A percentile compares a stretch with the other conserved stretches of the same genome.
These are phyloP conservation scores for Tetramorium bicarinatum DNA, from an alignment of 2,888 invertebrate genomes.

Conservation along the genomic window DNA sequence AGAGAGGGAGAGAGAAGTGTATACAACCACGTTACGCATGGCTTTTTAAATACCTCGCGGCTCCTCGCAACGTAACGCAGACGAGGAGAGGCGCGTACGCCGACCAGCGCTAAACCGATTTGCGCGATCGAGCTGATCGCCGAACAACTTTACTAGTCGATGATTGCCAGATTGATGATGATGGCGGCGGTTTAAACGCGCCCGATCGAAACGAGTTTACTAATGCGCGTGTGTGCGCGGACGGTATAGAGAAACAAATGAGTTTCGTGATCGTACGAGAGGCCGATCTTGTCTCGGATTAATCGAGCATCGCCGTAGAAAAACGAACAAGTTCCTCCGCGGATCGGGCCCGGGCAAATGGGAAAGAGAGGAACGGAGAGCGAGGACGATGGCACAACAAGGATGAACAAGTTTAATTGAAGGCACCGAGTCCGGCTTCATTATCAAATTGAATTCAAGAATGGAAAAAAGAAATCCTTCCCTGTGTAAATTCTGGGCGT, in stretches of 20 bases:
- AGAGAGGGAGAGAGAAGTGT: neutral
- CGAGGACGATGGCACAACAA: conserved; percentile 60
- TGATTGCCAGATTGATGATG: conserved; percentile 39
- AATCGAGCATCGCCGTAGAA: conserved; percentile 76
- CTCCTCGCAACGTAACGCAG: conserved; percentile 13
- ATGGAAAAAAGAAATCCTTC: neutral
- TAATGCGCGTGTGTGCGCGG: conserved; percentile 68
- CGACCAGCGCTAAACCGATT: conserved; percentile 32
- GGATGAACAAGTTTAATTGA: conserved; percentile 67
- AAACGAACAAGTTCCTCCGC: conserved; percentile 63
- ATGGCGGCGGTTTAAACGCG: conserved; percentile 54
- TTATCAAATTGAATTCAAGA: conserved; percentile 41
- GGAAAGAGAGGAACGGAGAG: conserved; percentile 45
- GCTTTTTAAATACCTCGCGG: conserved; percentile 1
- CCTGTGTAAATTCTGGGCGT: neutral
- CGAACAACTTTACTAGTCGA: conserved; percentile 40
- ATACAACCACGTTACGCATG: conserved; percentile 15
- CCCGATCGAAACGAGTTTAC: conserved; percentile 73
- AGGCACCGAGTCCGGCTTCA: conserved; percentile 54
- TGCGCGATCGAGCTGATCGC: conserved; percentile 15
- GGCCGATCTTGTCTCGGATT: conserved; percentile 78
- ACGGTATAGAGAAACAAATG: conserved; percentile 78
- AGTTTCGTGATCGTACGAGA: conserved; percentile 79
- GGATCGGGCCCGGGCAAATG: conserved; percentile 58
- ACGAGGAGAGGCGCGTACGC: neutral